A percentile compares a stretch with the other conserved stretches of the same genome.
Evolutionary conservation across 2,888 invertebrate species (phyloP).

Genomic region (Agrilus cyanescens): DNA sequence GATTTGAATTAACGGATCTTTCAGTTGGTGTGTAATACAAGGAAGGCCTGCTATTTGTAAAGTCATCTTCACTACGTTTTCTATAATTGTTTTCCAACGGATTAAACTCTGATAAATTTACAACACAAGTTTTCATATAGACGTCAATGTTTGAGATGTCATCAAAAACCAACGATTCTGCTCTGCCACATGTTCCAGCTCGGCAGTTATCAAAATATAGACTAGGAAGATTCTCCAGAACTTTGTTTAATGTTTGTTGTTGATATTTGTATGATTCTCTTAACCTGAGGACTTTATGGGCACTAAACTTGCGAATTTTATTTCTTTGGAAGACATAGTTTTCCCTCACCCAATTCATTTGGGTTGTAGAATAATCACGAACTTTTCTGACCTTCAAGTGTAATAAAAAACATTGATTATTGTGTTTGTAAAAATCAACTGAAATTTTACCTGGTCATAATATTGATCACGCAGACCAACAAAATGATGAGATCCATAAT

Average conservation of each 20-base stretch:
- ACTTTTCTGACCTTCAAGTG: conserved; percentile 73
- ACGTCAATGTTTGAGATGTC: conserved; percentile 53
- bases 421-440: not conserved
- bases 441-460: conserved; percentile 63
- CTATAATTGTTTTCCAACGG: conserved; percentile 19
- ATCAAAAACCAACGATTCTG: conserved; percentile 64
- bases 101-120: conserved; percentile 45
- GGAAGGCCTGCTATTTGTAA: conserved; percentile 54
- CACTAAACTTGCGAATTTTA: conserved; percentile 88
- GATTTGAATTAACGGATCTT: conserved; percentile 43
- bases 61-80: conserved; percentile 26
- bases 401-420: conserved; percentile 11
- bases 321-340: conserved; percentile 92
- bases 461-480: conserved; percentile 83
- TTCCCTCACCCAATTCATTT: conserved; percentile 87
- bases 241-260: conserved; percentile 88
- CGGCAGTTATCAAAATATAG: conserved; percentile 89
- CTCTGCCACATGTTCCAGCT: conserved; percentile 64
- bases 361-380: conserved; percentile 81
- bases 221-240: conserved; percentile 82
- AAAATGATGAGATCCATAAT: conserved; percentile 82
- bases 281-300: conserved; percentile 77
- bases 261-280: conserved; percentile 93
- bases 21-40: conserved; percentile 78
- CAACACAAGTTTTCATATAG: conserved; percentile 56